A percentile compares a stretch with the other conserved stretches of the same genome.
Evolutionary conservation across 2,113 vertebrate genomes (phyloP).

Genomic region (Osmerus mordax): DNA sequence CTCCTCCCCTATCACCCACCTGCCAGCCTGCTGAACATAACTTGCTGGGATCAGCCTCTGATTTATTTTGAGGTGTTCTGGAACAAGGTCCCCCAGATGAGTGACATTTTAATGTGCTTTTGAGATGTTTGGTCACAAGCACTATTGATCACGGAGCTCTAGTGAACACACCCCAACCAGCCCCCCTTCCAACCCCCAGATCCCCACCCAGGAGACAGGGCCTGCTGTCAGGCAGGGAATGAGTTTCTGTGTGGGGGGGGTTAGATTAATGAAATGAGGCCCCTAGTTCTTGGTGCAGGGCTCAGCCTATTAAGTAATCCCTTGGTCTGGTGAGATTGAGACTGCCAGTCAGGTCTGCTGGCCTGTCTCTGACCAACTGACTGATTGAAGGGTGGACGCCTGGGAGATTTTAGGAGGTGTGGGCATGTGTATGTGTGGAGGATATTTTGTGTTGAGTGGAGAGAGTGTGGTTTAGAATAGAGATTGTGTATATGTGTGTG

Average conservation of each 20-base stretch:
- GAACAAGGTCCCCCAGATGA: slow-evolving; percentile 65
- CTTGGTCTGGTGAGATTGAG: slow-evolving; percentile 64
- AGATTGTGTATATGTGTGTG: slow-evolving; percentile 4
- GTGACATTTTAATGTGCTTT: slow-evolving; percentile 82
- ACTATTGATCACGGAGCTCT: slow-evolving; percentile 74
- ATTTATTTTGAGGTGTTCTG: slow-evolving; percentile 73
- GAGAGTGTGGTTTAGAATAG: not conserved
- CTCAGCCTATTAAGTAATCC: slow-evolving; percentile 75
- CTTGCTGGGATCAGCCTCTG: slow-evolving; percentile 66
- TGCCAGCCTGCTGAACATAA: slow-evolving; percentile 56
- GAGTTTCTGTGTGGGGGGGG: slow-evolving; percentile 65
- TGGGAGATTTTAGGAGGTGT: slow-evolving; percentile 9
- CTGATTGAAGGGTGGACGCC: slow-evolving; percentile 45
- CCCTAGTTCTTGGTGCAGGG: slow-evolving; percentile 55
- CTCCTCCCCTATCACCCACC: slow-evolving; percentile 27
- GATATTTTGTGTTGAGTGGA: not conserved
- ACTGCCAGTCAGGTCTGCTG: slow-evolving; percentile 50
- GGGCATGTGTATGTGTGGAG: not conserved
- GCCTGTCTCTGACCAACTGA: slow-evolving; percentile 62
- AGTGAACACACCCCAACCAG: slow-evolving; percentile 15
- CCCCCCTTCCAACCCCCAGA: slow-evolving; percentile 49
- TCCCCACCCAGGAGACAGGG: slow-evolving; percentile 55
- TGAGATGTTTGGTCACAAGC: slow-evolving; percentile 79
- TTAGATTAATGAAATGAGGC: slow-evolving; percentile 76
- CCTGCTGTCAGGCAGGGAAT: slow-evolving; percentile 74